Percentiles rank a stretch among this genome's conserved stretches.
Evolutionary conservation across 2,797 vertebrate genomes (phyloP).

Genomic region (Dendrocincla tyrannina): DNA sequence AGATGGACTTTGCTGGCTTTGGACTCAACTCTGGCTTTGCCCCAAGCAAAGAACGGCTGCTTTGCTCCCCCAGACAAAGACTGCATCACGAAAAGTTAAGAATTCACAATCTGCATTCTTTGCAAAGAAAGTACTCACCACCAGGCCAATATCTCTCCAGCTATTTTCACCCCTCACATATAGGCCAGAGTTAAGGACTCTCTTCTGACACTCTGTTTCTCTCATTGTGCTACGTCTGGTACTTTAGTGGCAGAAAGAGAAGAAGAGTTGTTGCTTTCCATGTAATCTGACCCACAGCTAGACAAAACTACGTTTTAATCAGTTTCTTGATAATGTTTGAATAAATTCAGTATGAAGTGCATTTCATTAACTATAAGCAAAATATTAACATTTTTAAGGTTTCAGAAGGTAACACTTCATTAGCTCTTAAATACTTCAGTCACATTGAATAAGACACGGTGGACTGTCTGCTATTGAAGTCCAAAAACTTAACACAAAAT

Average conservation of each 20-base stretch:
- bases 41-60: neutral
- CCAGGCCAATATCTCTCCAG: neutral
- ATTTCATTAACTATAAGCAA: neutral
- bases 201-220: neutral
- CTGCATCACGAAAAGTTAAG: neutral
- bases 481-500: neutral
- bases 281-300: neutral
- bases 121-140: neutral
- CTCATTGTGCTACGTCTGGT: neutral
- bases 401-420: neutral
- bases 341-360: neutral
- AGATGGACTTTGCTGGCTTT: slow-evolving; percentile 44
- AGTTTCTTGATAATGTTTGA: neutral
- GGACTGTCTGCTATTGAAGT: neutral
- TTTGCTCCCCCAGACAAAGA: neutral
- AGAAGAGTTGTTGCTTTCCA: neutral
- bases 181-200: neutral
- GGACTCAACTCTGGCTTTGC: neutral
- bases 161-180: neutral
- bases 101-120: neutral
- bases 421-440: neutral
- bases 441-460: neutral
- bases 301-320: neutral
- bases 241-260: neutral
- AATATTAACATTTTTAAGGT: neutral